Evolutionary conservation across 2,797 vertebrate genomes (phyloP), one percentile per base, ranked within the genome.

Genomic region (Antennarius maculatus): DNA sequence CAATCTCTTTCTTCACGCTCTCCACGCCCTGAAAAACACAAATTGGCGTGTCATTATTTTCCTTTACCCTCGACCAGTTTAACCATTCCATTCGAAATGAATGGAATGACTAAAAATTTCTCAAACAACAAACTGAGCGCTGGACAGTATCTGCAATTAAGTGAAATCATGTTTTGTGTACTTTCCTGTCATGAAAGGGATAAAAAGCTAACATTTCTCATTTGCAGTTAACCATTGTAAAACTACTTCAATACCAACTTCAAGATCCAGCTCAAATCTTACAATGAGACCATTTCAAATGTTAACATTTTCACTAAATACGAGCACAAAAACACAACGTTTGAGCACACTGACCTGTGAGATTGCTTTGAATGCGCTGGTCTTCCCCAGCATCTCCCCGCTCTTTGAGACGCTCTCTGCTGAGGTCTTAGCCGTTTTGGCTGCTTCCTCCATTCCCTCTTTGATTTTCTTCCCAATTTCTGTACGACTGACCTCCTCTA

Each of bases 381-480:
- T 96, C 91, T 92, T 95, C 51, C 97, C 97, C 43, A 99, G 71
- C 57, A 91, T 98, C 87, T 98, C 97, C 18, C 98, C 95, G 0
- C 97, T 91, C 86, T 93, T 96, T 61, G 94, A 94, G 67, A 99
- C 93, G 0, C 90, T 91, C 76, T 99, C 96, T 0, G 98, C 98
- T 0, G 98, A 99, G 2, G 95, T 95, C 66, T 97, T 98, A 0
- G 98, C 98, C 0, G 96, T 94, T 88, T 96, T 98, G 29, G 98
- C 95, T 0, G 96, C 97, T 81, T 95, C 97, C 43, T 97, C 98
- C 90, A 99, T 89, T 0, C 98, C 96, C 50, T 99, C 97, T 74
- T 94, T 96, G 68, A 99, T 95, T 88, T 95, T 99, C 74, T 96
- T 95, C 5, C 97, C 98, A 12, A 99, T 83, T 37, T 99, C 97